Conservation (phyloP, 2,888 invertebrate species). For the Deroplatys truncata region DNA sequence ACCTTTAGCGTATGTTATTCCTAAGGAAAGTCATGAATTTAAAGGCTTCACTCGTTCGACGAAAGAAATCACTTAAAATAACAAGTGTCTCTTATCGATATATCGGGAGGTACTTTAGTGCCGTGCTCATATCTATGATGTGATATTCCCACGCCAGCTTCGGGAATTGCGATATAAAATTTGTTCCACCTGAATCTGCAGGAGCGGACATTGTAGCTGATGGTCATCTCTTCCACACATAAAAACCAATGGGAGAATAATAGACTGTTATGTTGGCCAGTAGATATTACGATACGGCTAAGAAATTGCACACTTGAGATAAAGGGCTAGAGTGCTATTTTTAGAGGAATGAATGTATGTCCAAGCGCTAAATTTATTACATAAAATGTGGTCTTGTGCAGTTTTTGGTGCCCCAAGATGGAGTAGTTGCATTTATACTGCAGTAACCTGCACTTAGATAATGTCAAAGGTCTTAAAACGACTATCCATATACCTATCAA, state of each 20-base stretch:
- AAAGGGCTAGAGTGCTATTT: too few species aligned
- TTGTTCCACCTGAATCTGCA: not conserved
- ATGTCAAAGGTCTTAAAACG: too few species aligned
- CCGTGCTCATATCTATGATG: not conserved
- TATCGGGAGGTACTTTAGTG: not conserved
- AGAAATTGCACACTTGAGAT: not conserved
- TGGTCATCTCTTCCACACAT: not conserved
- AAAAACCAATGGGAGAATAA: not conserved
- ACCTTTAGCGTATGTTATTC: too few species aligned
- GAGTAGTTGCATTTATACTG: too few species aligned
- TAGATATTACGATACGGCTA: not conserved
- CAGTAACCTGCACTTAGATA: too few species aligned
- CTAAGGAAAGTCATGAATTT: not conserved
- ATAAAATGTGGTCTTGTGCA: too few species aligned
- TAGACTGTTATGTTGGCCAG: not conserved
- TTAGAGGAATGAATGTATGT: too few species aligned
- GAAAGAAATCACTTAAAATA: not conserved
- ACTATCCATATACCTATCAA: too few species aligned
- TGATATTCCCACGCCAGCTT: not conserved
- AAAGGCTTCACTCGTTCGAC: not conserved
- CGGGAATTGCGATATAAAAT: not conserved
- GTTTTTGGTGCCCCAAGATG: too few species aligned
- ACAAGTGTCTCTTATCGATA: not conserved
- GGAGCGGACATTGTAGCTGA: not conserved
- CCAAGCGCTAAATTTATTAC: too few species aligned